Evolutionary conservation across 64 coral and sea anemone genomes (phyloP), one percentile per base, ranked within the genome.

Genomic region (Pocillopora damicornis): DNA sequence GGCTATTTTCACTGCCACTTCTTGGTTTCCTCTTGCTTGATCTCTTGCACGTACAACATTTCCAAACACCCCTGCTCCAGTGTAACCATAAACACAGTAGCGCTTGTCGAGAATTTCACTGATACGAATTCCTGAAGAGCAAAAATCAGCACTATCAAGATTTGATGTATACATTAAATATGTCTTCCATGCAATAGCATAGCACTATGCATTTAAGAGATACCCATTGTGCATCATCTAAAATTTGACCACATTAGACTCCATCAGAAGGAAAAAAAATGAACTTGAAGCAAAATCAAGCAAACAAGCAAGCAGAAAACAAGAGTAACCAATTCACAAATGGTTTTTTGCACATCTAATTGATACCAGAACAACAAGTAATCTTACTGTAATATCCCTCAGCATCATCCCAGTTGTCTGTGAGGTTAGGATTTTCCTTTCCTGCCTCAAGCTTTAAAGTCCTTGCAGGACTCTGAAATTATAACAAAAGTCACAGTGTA

Each of bases 351-450:
- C 30, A 30, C 30, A 30, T 30, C 30, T 30, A 30, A 30, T 0
- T 30, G 30, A 30, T 30, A 30, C 0, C 30, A 30, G 30, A 30
- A 30, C 30, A 30, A 30, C 63, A 61, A 2, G 11, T 62, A 25
- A 3, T 88, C 97, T 95, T 86, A 99, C 97, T 88, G 79, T 99
- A 99, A 58, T 99, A 99, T 77, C 97, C 97, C 20, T 99, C 97
- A 13, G 97, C 97, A 91, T 99, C 97, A 86, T 99, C 97, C 97
- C 97, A 99, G 84, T 99, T 99, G 72, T 99, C 97, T 4, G 85
- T 95, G 5, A 99, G 76, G 78, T 94, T 99, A 22, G 97, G 97
- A 81, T 99, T 92, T 37, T 99, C 97, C 51, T 95, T 95, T 17
- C 91, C 83, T 74, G 91, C 88, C n/a, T 93, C 89, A 15, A 93